Evolutionary conservation across 2,797 vertebrate species (phyloP), one percentile per base, ranked within the genome.

Genomic region (Apogon talboti): DNA sequence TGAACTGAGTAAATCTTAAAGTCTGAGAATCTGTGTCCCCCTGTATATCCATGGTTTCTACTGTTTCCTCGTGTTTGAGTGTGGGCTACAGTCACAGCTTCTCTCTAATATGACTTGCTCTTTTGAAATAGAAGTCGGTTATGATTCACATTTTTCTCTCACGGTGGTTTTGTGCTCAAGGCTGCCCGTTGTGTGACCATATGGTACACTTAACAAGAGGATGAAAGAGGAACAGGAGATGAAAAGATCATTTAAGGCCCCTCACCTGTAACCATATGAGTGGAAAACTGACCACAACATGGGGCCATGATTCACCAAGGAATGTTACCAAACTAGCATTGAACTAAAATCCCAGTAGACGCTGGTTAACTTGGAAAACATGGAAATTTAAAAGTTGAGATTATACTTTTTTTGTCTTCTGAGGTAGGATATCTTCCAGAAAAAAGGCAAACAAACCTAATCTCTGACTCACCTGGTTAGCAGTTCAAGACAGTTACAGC

Each of bases 161-260:
- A 44, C 59, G 13, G 70, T 12, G 62, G 78, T 78, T 54, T 72
- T 74, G 76, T 72, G 50, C 74, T 54, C 76, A 33, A 18, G 55
- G 65, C 60, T 62, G 68, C 93, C 87, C 72, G 88, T 91, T 89
- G 91, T 59, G 88, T 47, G 69, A 3, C 91, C 92, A 93, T 92
- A 93, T 93, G 92, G 83, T 74, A 38, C 58, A 45, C 43, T 78
- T 77, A 64, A 75, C 46, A 44, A 67, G 66, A 79, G 51, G 37
- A 73, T 5, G 40, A 44, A 66, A 62, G 43, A 63, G 40, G 63
- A 68, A 71, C 52, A 68, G 24, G 62, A 68, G 63, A 54, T 1
- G 55, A 40, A 52, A 48, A 28, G 49, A 21, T 14, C 11, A 53
- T 56, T 56, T 40, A 18, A 61, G 43, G 33, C 28, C 18, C 61